A percentile compares a stretch with the other conserved stretches of the same genome.
Conservation (phyloP, 2,113 vertebrate genomes). For the Vimba vimba region DNA sequence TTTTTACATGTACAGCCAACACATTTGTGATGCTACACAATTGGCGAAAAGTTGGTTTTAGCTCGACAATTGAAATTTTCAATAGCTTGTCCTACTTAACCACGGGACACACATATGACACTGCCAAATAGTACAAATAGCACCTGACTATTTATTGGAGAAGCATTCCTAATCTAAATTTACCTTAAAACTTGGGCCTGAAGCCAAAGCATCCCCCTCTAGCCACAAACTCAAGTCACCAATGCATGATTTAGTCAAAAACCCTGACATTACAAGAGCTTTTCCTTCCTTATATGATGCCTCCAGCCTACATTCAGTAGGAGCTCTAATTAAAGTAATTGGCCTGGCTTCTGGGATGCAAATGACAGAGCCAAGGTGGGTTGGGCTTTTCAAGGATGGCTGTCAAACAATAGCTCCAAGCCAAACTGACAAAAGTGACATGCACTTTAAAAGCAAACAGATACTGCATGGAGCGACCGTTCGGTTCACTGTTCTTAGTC, state of each 20-base stretch:
- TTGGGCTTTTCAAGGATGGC: conserved; percentile 11
- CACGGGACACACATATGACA: conserved; percentile 16
- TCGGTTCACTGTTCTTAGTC: background rate
- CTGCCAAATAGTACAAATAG: conserved; percentile 7
- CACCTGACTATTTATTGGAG: conserved; percentile 51
- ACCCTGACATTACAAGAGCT: background rate
- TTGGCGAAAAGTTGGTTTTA: background rate
- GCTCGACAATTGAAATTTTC: background rate
- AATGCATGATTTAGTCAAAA: background rate
- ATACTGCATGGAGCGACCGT: background rate
- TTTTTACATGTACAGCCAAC: background rate
- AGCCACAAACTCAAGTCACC: background rate
- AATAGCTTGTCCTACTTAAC: background rate
- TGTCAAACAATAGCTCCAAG: conserved; percentile 47
- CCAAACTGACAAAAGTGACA: conserved; percentile 55
- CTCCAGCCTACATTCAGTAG: background rate
- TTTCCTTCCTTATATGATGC: background rate
- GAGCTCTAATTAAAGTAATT: background rate
- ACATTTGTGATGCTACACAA: background rate
- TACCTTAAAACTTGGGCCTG: conserved; percentile 34
- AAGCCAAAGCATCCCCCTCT: background rate
- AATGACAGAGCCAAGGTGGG: conserved; percentile 26
- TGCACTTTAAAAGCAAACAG: conserved; percentile 51
- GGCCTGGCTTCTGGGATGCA: conserved; percentile 21
- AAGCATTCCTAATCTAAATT: conserved; percentile 51